Conservation (phyloP, 2,888 invertebrate genomes). For the Troides helena region DNA sequence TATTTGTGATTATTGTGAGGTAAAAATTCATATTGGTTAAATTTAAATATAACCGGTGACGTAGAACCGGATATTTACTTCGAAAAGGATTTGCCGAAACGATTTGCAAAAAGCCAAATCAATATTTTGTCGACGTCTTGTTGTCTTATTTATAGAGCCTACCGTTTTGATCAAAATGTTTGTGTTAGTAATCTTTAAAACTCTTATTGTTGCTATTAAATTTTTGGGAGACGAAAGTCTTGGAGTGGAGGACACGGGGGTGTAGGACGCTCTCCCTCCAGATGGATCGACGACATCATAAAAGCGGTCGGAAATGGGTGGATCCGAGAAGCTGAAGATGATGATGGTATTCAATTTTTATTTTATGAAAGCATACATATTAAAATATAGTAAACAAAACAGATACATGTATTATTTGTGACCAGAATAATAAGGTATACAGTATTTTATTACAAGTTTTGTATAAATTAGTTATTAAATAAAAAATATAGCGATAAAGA, state of each 20-base stretch:
- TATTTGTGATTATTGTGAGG: slow-evolving; percentile 10
- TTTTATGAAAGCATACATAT: too few relatives aligned
- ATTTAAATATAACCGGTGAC: slow-evolving; percentile 24
- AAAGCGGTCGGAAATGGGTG: too few relatives aligned
- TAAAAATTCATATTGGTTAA: slow-evolving; percentile 9
- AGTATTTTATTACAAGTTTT: too few relatives aligned
- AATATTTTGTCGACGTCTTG: slow-evolving; percentile 23
- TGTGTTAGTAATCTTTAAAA: background rate
- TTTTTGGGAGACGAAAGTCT: too few relatives aligned
- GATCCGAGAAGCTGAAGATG: too few relatives aligned
- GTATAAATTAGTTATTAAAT: background rate
- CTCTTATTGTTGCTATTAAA: background rate
- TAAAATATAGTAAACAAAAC: too few relatives aligned
- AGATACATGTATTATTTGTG: too few relatives aligned
- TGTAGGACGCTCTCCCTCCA: too few relatives aligned
- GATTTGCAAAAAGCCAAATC: slow-evolving; percentile 21
- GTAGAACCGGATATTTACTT: slow-evolving; percentile 31
- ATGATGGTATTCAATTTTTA: too few relatives aligned
- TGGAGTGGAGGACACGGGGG: too few relatives aligned
- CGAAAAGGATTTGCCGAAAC: slow-evolving; percentile 28
- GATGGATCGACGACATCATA: too few relatives aligned
- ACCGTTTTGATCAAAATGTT: slow-evolving; percentile 4
- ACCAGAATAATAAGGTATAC: too few relatives aligned
- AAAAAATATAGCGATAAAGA: background rate
- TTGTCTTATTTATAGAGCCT: slow-evolving; percentile 5